phyloP scores from a whole-genome alignment of 2,113 vertebrate genomes.

The Rhodinocichla rosea region DNA sequence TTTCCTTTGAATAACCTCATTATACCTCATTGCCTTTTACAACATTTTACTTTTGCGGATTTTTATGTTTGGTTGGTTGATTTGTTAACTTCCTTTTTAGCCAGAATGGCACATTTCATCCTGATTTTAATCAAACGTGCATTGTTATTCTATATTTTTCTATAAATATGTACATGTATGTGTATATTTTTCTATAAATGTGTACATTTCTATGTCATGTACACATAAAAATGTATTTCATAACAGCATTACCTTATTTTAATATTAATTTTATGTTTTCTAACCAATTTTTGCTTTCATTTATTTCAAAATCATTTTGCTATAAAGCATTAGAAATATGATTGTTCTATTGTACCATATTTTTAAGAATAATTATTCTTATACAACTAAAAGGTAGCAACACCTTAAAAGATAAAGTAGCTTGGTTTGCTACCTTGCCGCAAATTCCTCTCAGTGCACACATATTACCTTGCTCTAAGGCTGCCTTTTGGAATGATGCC shows the following conservation, averaged over 20 bases:
- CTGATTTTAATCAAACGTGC: not conserved
- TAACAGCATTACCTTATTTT: not conserved
- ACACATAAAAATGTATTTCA: not conserved
- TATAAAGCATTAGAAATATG: not conserved
- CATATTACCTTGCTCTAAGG: not conserved
- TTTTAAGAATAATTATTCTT: not conserved
- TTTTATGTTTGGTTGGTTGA: not conserved
- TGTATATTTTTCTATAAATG: not conserved
- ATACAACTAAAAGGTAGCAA: not conserved
- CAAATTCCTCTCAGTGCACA: not conserved
- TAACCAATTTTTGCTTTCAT: not conserved
- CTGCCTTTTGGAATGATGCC: not conserved
- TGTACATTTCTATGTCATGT: not conserved
- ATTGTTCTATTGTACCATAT: not conserved
- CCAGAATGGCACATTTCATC: rapidly evolving
- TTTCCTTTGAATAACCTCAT: not conserved
- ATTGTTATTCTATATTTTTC: not conserved
- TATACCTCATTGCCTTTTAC: not conserved
- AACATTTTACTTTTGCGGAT: not conserved
- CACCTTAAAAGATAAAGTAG: not conserved
- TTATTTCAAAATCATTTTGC: not conserved
- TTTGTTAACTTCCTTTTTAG: not conserved
- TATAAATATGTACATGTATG: not conserved
- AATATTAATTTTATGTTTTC: not conserved
- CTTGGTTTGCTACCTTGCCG: not conserved